A percentile compares a stretch with the other conserved stretches of the same genome.
Evolutionary conservation across 1,140 invertebrate genomes (phyloP).

Genomic region (Pseudomyrmex flavicornis): DNA sequence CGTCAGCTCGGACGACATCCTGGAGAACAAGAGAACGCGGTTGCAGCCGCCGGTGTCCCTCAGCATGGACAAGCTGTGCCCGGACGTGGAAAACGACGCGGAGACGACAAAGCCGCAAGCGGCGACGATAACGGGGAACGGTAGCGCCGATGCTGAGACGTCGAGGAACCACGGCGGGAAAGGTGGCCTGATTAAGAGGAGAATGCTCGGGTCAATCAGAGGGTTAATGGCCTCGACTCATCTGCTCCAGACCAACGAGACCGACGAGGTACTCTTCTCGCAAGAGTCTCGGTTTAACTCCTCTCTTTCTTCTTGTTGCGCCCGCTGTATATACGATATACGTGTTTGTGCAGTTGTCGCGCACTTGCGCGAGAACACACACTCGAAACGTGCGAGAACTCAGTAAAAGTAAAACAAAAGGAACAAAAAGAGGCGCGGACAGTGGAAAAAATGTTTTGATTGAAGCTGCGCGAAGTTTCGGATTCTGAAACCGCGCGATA

Average conservation of each 20-base stretch:
- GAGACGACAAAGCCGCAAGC: constrained; percentile 9
- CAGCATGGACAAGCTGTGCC: constrained; percentile 77
- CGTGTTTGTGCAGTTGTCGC: constrained; percentile 24
- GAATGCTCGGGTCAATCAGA: constrained; percentile 83
- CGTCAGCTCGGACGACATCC: constrained; percentile 73
- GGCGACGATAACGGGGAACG: constrained; percentile 1
- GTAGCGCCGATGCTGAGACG: constrained; percentile 23
- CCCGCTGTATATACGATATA: not conserved
- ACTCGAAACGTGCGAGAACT: not conserved
- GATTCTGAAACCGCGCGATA: not conserved
- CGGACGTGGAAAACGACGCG: constrained; percentile 68
- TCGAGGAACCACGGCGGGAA: constrained; percentile 67
- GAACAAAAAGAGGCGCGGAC: not conserved
- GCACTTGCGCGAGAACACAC: not conserved
- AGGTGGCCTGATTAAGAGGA: constrained; percentile 79
- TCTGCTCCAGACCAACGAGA: constrained; percentile 79
- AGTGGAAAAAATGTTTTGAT: not conserved
- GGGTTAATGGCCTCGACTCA: constrained; percentile 82
- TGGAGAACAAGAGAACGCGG: constrained; percentile 52
- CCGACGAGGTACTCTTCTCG: constrained; percentile 78
- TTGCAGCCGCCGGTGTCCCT: constrained; percentile 73
- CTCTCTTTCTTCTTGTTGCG: not conserved
- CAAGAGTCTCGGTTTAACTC: constrained; percentile 13
- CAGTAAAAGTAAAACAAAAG: not conserved
- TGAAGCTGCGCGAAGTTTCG: not conserved